Evolutionary conservation across 2,888 invertebrate species (phyloP).

Genomic region (Rhyacophila evoluta): DNA sequence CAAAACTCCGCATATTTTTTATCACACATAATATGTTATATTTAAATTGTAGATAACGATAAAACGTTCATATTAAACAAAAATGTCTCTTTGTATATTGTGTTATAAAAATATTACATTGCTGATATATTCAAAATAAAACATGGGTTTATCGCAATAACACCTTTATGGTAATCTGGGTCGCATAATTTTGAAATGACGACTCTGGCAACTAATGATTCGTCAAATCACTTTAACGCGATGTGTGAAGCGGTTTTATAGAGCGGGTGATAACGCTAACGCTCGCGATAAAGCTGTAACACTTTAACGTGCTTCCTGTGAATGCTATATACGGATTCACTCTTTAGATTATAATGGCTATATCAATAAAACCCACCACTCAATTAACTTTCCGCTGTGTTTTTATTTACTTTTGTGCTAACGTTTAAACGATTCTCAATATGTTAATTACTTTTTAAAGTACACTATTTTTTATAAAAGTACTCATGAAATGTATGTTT

Average conservation of each 20-base stretch:
- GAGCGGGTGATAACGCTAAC: constrained; percentile 19
- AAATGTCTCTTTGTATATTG: too few relatives aligned
- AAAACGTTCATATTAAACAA: too few relatives aligned
- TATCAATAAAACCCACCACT: constrained; percentile 14
- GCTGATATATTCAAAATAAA: too few relatives aligned
- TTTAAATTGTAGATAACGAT: too few relatives aligned
- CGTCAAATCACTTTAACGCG: constrained; percentile 3
- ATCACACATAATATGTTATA: too few relatives aligned
- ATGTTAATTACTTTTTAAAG: not conserved
- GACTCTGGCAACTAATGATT: constrained; percentile 1
- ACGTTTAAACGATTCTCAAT: not conserved
- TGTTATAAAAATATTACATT: too few relatives aligned
- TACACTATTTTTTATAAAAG: too few relatives aligned
- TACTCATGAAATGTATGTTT: too few relatives aligned
- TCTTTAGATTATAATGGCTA: not conserved
- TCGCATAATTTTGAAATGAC: not conserved
- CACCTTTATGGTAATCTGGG: not conserved
- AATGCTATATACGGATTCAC: not conserved
- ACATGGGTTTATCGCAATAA: too few relatives aligned
- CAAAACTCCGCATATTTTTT: too few relatives aligned
- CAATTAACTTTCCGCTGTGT: not conserved
- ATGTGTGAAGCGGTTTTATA: constrained; percentile 15
- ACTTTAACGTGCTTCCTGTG: constrained; percentile 3
- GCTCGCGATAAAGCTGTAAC: not conserved
- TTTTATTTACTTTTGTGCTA: not conserved